A percentile compares a stretch with the other conserved stretches of the same genome.
phyloP scores from a whole-genome alignment of 2,888 invertebrate genomes.

The Apomyelois bistriatella region DNA sequence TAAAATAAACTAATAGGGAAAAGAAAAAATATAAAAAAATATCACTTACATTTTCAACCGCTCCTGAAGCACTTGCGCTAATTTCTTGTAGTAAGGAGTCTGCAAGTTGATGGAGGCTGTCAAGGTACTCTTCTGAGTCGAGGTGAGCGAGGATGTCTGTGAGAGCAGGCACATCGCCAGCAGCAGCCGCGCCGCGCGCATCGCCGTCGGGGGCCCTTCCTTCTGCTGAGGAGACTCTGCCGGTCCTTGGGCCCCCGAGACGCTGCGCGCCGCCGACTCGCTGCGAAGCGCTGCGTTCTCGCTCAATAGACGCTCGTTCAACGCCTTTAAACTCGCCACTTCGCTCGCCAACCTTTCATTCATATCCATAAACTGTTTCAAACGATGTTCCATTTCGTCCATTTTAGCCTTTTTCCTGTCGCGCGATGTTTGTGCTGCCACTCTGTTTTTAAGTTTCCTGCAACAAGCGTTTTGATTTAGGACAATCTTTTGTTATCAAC shows the following conservation, averaged over 20 bases:
- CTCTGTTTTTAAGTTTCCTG: constrained; percentile 97
- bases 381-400: constrained; percentile 90
- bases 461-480: neutral
- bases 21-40: neutral
- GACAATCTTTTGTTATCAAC: neutral
- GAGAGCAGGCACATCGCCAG: constrained; percentile 90
- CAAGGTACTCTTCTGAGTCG: constrained; percentile 86
- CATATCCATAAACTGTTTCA: constrained; percentile 81
- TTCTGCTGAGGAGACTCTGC: constrained; percentile 98
- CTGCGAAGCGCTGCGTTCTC: constrained; percentile 83
- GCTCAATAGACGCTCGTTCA: constrained; percentile 83
- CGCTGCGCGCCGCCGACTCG: constrained; percentile 82
- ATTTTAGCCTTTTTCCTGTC: constrained; percentile 97
- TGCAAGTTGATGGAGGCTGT: constrained; percentile 89
- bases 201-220: constrained; percentile 87
- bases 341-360: constrained; percentile 84
- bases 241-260: constrained; percentile 86
- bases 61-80: constrained; percentile 85
- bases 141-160: constrained; percentile 90
- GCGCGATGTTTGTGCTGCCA: constrained; percentile 98
- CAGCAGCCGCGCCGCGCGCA: constrained; percentile 85
- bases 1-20: too few species aligned
- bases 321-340: constrained; percentile 82
- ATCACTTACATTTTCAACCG: constrained; percentile 84
- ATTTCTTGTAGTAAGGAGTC: constrained; percentile 89